Evolutionary conservation across 2,888 invertebrate species (phyloP).

Genomic region (Dusona sp.): DNA sequence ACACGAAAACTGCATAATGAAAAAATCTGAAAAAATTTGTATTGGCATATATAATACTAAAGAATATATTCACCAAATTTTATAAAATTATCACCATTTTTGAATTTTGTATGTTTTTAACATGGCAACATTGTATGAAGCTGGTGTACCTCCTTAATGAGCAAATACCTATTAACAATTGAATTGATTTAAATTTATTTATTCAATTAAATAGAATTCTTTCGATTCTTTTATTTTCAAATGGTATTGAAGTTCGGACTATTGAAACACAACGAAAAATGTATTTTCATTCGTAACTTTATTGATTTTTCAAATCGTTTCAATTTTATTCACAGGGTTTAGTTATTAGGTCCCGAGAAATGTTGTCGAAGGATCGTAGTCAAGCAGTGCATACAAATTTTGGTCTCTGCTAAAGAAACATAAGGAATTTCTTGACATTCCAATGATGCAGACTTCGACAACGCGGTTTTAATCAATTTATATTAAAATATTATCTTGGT

Average conservation of each 20-base stretch:
- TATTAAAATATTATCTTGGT: background rate
- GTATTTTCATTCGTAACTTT: background rate
- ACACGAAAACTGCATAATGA: too few species aligned
- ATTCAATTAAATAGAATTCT: background rate
- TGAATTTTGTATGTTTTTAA: too few species aligned
- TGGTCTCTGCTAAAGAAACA: background rate
- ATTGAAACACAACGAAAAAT: too few species aligned
- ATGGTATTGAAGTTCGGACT: too few species aligned
- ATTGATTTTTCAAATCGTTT: background rate
- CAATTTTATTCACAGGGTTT: background rate
- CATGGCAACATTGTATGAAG: too few species aligned
- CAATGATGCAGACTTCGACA: background rate
- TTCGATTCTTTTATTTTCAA: background rate
- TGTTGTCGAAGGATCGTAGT: too few species aligned
- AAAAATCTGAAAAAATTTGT: too few species aligned
- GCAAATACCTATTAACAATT: background rate
- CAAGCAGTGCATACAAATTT: background rate
- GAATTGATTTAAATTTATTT: background rate
- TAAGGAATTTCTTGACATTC: background rate
- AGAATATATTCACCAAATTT: too few species aligned
- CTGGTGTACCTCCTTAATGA: too few species aligned
- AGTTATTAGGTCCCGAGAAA: background rate
- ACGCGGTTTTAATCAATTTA: background rate
- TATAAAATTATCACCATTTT: too few species aligned
- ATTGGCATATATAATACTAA: too few species aligned